Base-by-base conservation (phyloP, 2,888 invertebrate species). In the Nemurella pictetii region DNA sequence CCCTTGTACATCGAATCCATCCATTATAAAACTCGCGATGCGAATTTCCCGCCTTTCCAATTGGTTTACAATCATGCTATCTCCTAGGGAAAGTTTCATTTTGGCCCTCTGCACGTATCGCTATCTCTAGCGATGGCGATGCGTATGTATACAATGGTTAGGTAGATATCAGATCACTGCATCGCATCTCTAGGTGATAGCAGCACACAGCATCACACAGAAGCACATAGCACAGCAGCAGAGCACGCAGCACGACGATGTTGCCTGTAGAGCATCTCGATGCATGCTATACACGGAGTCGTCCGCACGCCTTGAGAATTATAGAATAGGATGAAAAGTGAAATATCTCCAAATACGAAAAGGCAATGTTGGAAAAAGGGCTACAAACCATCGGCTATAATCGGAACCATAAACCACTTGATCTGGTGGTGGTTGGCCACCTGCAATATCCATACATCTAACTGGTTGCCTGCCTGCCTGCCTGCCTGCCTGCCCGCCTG, bases 261-360 rank as follows among this genome's bases (percentile, higher is more conserved):
- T 55, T n/a, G 55, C 20, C 55, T n/a, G 55, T 20, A 55, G 55
- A 55, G 55, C 55, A 55, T 2, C 55, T 2, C 55, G 15, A 55
- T 55, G 55, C 55, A 55, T 55, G 55, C 75, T 26, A 29, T n/a
- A 75, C 27, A 75, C 27, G 27, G 27, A 75, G n/a, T 26, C 29
- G 25, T n/a, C 75, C 27, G 29, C 75, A 75, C 27, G 29, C 75
- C 25, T 5, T 26, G 75, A 29, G 75, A 75, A 75, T 75, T 75
- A 75, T 75, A 26, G 75, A 75, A 75, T 29, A 75, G 29, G 29
- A 9, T 55, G 55, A 78, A 78, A 78, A 78, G 30, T 78, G 78
- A 78, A 78, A 78, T 78, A 78, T 78, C 78, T 78, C 78, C 78
- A 78, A 78, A 78, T 78, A 78, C 27, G 78, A 78, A 78, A 78